Evolutionary conservation across 2,113 vertebrate genomes (phyloP).

Genomic region (Lophochroa leadbeateri): DNA sequence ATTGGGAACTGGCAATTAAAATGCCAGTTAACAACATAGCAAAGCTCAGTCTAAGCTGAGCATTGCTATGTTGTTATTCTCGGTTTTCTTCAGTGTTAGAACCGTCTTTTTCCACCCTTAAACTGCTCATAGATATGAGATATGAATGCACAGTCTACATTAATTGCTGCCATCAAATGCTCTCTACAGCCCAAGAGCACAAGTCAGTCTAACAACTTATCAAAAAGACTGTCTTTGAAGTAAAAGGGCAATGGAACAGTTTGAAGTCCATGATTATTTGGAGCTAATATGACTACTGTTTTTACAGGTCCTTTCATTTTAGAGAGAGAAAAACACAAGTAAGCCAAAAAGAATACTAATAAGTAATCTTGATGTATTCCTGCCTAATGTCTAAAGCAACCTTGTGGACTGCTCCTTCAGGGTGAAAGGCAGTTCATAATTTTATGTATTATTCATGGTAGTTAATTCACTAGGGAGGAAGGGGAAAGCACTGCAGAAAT

Average conservation of each 20-base stretch:
- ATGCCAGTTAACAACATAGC: background rate
- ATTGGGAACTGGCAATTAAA: background rate
- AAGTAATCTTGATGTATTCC: background rate
- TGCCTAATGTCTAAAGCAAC: background rate
- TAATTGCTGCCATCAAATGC: background rate
- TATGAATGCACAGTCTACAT: background rate
- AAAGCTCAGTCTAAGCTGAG: background rate
- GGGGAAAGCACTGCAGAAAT: background rate
- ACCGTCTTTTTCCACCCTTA: background rate
- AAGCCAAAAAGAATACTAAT: background rate
- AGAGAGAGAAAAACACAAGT: background rate
- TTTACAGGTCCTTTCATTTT: background rate
- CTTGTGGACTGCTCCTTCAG: background rate
- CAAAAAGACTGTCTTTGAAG: background rate
- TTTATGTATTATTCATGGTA: slow-evolving; percentile 6
- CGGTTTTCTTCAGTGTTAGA: background rate
- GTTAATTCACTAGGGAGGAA: background rate
- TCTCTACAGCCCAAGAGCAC: background rate
- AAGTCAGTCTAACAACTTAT: background rate
- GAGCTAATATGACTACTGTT: background rate
- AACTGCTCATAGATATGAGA: background rate
- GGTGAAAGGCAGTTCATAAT: slow-evolving; percentile 3
- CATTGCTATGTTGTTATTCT: background rate
- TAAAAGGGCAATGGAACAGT: background rate
- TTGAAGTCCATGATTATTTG: background rate